Percentiles rank a stretch among this genome's conserved stretches.
phyloP scores from a whole-genome alignment of 2,113 vertebrate species.

The Ctenomys sociabilis region DNA sequence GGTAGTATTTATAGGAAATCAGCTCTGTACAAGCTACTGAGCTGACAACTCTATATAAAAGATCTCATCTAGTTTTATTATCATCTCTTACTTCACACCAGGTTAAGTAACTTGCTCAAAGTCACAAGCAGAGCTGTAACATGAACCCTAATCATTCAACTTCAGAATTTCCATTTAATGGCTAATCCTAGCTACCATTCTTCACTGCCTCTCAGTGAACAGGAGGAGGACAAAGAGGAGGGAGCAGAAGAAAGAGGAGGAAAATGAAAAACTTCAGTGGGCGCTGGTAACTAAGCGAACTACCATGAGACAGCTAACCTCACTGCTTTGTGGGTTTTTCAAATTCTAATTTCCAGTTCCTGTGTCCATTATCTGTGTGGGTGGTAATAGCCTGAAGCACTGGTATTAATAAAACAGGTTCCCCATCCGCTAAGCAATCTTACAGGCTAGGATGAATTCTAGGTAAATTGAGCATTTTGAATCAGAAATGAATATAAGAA shows the following conservation, averaged over 20 bases:
- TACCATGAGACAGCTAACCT: background rate
- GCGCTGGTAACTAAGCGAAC: background rate
- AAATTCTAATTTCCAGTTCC: slow-evolving; percentile 30
- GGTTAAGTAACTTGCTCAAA: slow-evolving; percentile 17
- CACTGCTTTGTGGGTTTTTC: background rate
- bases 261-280: background rate
- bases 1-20: background rate
- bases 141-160: background rate
- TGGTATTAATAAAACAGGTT: slow-evolving; percentile 2
- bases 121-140: background rate
- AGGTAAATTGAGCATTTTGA: slow-evolving; percentile 50
- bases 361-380: background rate
- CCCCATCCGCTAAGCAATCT: background rate
- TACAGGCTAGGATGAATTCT: background rate
- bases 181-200: background rate
- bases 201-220: background rate
- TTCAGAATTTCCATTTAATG: slow-evolving; percentile 27
- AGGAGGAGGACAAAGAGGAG: background rate
- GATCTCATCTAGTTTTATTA: background rate
- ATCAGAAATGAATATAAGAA: background rate
- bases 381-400: background rate
- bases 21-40: background rate
- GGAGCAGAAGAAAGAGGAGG: background rate
- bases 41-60: background rate
- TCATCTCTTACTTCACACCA: background rate